Conservation (phyloP, 2,113 vertebrate genomes). For the Montifringilla adamsi region DNA sequence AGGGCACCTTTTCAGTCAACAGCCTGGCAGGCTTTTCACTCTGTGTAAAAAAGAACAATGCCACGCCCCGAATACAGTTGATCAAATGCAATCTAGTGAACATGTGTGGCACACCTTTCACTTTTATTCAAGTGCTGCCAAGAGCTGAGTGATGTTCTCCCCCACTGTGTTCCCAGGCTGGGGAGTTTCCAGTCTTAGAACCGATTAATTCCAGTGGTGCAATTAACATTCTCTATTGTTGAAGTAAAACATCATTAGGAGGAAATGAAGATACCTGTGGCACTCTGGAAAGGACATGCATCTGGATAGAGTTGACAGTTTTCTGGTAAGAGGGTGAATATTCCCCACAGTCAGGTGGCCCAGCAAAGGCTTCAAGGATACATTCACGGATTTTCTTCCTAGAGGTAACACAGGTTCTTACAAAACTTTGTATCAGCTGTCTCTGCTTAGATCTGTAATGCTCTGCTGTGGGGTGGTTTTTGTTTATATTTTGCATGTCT, state of each 20-base stretch:
- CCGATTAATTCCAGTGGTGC: neutral
- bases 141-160: neutral
- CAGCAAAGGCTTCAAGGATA: conserved; percentile 88
- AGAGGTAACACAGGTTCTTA: neutral
- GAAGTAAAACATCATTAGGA: neutral
- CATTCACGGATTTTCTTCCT: conserved; percentile 82
- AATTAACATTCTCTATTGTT: neutral
- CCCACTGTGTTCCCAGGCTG: neutral
- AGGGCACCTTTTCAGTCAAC: neutral
- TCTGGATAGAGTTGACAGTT: conserved; percentile 87
- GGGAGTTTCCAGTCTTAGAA: neutral
- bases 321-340: conserved; percentile 95
- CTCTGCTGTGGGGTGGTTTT: neutral
- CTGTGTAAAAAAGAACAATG: neutral
- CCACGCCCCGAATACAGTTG: neutral
- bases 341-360: conserved; percentile 84
- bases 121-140: neutral
- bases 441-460: neutral
- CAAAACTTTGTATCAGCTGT: neutral
- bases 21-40: neutral
- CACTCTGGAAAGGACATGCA: conserved; percentile 75
- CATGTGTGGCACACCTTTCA: neutral
- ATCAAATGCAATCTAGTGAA: neutral
- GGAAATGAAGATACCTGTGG: conserved; percentile 77
- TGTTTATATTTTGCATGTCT: neutral